These are phyloP conservation scores for Periophthalmus magnuspinnatus DNA, from an alignment of 2,797 vertebrate species.

Conservation along the genomic window DNA sequence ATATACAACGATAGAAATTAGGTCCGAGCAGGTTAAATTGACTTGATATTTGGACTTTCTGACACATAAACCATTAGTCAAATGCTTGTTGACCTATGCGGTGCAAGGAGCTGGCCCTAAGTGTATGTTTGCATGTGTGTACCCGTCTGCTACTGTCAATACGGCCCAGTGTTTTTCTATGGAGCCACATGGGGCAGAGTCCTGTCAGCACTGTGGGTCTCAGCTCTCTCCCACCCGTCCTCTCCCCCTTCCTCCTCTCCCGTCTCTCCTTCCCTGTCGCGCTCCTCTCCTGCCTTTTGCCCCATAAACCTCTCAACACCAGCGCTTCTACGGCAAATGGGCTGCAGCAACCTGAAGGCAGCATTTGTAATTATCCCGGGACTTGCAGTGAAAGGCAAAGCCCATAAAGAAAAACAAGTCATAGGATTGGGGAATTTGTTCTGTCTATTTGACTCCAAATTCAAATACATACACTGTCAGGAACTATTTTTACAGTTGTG, in stretches of 20 bases:
- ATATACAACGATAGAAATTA: conserved; percentile 41
- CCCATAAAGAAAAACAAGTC: conserved; percentile 62
- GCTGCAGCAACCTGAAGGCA: conserved; percentile 60
- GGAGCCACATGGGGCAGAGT: conserved; percentile 60
- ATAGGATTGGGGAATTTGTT: conserved; percentile 33
- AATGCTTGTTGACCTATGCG: conserved; percentile 20
- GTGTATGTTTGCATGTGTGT: conserved; percentile 53
- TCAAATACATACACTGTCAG: not conserved
- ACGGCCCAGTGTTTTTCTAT: conserved; percentile 63
- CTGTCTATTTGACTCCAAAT: conserved; percentile 29
- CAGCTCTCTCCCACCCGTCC: conserved; percentile 51
- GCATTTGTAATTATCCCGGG: conserved; percentile 67
- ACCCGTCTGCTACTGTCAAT: conserved; percentile 61
- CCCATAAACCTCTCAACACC: conserved; percentile 78
- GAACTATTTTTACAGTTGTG: not conserved
- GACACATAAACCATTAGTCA: conserved; percentile 39
- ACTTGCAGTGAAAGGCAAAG: conserved; percentile 57
- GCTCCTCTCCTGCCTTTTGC: conserved; percentile 66
- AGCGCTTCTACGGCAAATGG: conserved; percentile 61
- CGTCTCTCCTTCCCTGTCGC: conserved; percentile 60
- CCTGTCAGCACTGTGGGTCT: conserved; percentile 68
- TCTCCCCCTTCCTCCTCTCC: conserved; percentile 60
- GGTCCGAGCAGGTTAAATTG: conserved; percentile 26
- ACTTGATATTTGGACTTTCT: conserved; percentile 25
- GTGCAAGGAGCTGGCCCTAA: conserved; percentile 41